Evolutionary conservation across 2,113 vertebrate species (phyloP).

Genomic region (Oncorhynchus kisutch): DNA sequence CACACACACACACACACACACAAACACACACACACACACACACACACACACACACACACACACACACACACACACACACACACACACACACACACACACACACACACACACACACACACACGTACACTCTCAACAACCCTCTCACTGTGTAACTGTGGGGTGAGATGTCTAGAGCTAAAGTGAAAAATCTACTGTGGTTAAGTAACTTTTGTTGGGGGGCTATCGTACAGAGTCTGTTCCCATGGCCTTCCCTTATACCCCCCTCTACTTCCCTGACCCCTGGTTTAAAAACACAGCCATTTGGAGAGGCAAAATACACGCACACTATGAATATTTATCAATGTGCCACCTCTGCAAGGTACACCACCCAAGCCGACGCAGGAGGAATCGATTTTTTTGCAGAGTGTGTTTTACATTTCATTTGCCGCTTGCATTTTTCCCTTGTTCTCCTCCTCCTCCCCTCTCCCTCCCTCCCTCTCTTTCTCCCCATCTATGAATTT

Average conservation of each 20-base stretch:
- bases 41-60: slow-evolving; percentile 9
- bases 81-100: background rate
- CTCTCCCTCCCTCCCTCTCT: slow-evolving; percentile 22
- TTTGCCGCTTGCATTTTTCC: slow-evolving; percentile 38
- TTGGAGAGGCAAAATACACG: slow-evolving; percentile 25
- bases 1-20: too few species aligned
- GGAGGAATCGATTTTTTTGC: slow-evolving; percentile 46
- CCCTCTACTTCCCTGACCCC: slow-evolving; percentile 25
- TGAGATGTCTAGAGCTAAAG: background rate
- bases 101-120: slow-evolving; percentile 1
- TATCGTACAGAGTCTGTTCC: background rate
- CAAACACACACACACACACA: background rate
- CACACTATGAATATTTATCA: slow-evolving; percentile 48
- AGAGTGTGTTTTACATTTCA: slow-evolving; percentile 53
- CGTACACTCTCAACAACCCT: background rate
- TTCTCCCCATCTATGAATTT: slow-evolving; percentile 29
- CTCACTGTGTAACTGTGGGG: background rate
- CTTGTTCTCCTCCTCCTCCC: slow-evolving; percentile 4
- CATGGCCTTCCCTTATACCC: background rate
- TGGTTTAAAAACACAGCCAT: slow-evolving; percentile 33
- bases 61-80: background rate
- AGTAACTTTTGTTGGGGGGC: background rate
- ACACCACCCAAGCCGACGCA: slow-evolving; percentile 3
- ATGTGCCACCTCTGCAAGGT: slow-evolving; percentile 34
- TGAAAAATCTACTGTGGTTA: background rate